These are phyloP conservation scores for Cyprinodon brontotheroides DNA, from an alignment of 2,113 vertebrate species.

Conservation along the genomic window DNA sequence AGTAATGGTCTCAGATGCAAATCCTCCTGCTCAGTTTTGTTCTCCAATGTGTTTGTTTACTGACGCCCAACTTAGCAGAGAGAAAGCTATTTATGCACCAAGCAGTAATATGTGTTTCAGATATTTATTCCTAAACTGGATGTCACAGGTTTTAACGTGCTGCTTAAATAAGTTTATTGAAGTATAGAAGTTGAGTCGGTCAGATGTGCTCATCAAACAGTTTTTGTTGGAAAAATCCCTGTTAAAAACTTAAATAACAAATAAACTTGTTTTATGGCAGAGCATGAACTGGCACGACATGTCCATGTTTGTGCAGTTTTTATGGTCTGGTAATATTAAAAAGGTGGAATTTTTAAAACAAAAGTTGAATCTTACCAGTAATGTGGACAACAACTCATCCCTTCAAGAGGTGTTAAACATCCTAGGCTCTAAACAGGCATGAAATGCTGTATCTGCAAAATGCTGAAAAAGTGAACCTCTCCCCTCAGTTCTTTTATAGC, in stretches of 20 bases:
- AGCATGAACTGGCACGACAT: not conserved
- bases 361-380: not conserved
- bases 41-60: not conserved
- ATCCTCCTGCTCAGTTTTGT: not conserved
- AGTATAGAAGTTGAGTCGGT: not conserved
- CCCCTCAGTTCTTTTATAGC: not conserved
- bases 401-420: not conserved
- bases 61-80: not conserved
- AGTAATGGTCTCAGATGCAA: not conserved
- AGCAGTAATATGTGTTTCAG: not conserved
- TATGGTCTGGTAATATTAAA: not conserved
- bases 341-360: not conserved
- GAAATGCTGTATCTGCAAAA: not conserved
- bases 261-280: not conserved
- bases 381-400: not conserved
- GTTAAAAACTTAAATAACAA: not conserved
- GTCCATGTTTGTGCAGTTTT: not conserved
- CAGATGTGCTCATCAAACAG: not conserved
- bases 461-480: not conserved
- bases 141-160: not conserved
- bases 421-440: not conserved
- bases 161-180: not conserved
- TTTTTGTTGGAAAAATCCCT: not conserved
- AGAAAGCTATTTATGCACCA: not conserved
- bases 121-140: not conserved